A percentile compares a stretch with the other conserved stretches of the same genome.
phyloP scores from a whole-genome alignment of 2,113 vertebrate genomes.

The Apteryx mantelli region DNA sequence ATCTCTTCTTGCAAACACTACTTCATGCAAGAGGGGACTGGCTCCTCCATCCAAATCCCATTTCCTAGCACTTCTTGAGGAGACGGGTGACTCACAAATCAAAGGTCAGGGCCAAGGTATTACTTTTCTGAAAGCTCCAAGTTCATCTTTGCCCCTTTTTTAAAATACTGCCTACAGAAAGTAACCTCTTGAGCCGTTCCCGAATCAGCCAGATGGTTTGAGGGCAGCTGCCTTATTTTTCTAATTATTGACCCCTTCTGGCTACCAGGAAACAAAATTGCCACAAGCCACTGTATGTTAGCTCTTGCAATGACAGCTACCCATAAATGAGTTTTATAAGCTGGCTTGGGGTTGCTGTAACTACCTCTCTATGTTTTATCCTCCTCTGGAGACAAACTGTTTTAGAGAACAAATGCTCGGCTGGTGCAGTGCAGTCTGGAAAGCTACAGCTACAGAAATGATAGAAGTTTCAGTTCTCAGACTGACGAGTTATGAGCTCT shows the following conservation, averaged over 20 bases:
- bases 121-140: neutral
- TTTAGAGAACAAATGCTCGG: neutral
- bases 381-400: slow-evolving; percentile 18
- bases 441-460: neutral
- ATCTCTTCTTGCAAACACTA: neutral
- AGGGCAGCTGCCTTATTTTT: neutral
- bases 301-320: neutral
- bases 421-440: slow-evolving; percentile 40
- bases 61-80: neutral
- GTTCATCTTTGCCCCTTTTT: neutral
- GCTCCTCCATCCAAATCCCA: neutral
- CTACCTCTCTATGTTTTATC: neutral
- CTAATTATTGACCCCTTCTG: neutral
- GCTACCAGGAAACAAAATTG: neutral
- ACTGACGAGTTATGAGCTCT: neutral
- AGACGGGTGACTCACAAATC: neutral
- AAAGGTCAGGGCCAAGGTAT: neutral
- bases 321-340: neutral
- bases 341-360: neutral
- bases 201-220: neutral
- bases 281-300: neutral
- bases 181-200: neutral
- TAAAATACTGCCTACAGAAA: neutral
- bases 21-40: neutral
- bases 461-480: neutral